These are phyloP conservation scores for Scelioninae gen. 1 DNA, from an alignment of 2,888 invertebrate species.

Conservation along the genomic window DNA sequence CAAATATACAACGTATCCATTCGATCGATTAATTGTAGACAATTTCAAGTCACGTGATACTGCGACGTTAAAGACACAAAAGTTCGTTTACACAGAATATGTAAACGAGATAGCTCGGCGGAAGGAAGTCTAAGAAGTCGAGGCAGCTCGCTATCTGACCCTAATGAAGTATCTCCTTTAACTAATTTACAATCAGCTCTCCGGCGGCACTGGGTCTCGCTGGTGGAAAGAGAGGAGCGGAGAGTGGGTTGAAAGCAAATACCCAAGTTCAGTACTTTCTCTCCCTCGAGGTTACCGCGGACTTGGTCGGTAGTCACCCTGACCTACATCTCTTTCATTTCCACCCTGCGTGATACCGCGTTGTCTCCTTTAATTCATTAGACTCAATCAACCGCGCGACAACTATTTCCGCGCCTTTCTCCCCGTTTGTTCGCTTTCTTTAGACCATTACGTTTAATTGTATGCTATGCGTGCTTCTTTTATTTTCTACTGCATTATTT, in stretches of 20 bases:
- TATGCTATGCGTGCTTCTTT: constrained; percentile 14
- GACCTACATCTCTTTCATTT: constrained; percentile 83
- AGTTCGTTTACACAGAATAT: constrained; percentile 62
- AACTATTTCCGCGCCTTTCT: constrained; percentile 72
- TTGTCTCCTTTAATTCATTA: constrained; percentile 83
- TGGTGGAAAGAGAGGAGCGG: constrained; percentile 66
- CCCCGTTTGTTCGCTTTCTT: constrained; percentile 52
- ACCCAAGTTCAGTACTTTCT: constrained; percentile 80
- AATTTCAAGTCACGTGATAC: constrained; percentile 14
- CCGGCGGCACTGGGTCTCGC: constrained; percentile 71
- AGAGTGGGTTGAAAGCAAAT: constrained; percentile 72
- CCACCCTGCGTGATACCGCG: constrained; percentile 74
- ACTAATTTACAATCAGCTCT: constrained; percentile 83
- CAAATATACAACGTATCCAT: constrained; percentile 31
- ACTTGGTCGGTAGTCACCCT: constrained; percentile 75
- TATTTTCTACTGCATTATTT: neutral
- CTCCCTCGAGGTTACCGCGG: constrained; percentile 72
- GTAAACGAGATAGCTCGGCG: constrained; percentile 58
- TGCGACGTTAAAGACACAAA: constrained; percentile 31
- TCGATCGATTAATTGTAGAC: constrained; percentile 29
- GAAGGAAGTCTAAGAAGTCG: constrained; percentile 64
- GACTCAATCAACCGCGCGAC: constrained; percentile 81
- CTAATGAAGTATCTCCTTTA: constrained; percentile 83
- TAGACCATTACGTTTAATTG: constrained; percentile 20
- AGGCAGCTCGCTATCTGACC: constrained; percentile 73